phyloP scores from a whole-genome alignment of 23 tunicate genomes.

The Halocynthia aurantium region DNA sequence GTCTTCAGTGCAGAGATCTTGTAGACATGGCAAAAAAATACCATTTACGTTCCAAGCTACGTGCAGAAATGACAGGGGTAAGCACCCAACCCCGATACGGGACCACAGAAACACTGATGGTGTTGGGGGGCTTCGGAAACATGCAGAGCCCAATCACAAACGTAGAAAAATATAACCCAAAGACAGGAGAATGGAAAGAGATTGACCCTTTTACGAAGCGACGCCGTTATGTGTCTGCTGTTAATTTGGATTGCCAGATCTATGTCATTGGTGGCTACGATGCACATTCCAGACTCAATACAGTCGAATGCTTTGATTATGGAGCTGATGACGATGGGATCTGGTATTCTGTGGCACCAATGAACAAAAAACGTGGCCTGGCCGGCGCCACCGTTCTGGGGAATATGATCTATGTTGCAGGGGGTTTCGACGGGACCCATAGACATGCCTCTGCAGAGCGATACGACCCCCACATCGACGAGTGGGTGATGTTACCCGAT shows the following conservation, averaged over 20 bases:
- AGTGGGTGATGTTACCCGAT: slow-evolving; percentile 20
- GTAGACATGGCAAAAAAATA: slow-evolving; percentile 12
- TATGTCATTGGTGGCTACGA: slow-evolving; percentile 30
- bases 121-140: slow-evolving; percentile 16
- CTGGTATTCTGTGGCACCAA: slow-evolving; percentile 27
- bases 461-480: slow-evolving; percentile 24
- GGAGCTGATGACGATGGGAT: slow-evolving; percentile 10
- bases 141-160: slow-evolving; percentile 9
- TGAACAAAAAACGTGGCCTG: slow-evolving; percentile 17
- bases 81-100: slow-evolving; percentile 14
- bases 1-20: slow-evolving; percentile 13
- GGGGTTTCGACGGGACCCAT: slow-evolving; percentile 19
- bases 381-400: slow-evolving; percentile 26
- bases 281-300: slow-evolving; percentile 14
- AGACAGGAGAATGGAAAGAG: slow-evolving; percentile 15
- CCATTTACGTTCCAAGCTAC: slow-evolving; percentile 24
- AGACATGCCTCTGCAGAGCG: slow-evolving; percentile 23
- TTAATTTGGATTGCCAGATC: slow-evolving; percentile 5
- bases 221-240: slow-evolving; percentile 21
- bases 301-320: slow-evolving; percentile 18
- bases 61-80: slow-evolving; percentile 10
- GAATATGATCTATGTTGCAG: slow-evolving; percentile 19
- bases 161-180: slow-evolving; percentile 23
- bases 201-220: slow-evolving; percentile 12
- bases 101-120: slow-evolving; percentile 8